phyloP scores from a whole-genome alignment of 2,113 vertebrate genomes.

The Isichthys henryi region DNA sequence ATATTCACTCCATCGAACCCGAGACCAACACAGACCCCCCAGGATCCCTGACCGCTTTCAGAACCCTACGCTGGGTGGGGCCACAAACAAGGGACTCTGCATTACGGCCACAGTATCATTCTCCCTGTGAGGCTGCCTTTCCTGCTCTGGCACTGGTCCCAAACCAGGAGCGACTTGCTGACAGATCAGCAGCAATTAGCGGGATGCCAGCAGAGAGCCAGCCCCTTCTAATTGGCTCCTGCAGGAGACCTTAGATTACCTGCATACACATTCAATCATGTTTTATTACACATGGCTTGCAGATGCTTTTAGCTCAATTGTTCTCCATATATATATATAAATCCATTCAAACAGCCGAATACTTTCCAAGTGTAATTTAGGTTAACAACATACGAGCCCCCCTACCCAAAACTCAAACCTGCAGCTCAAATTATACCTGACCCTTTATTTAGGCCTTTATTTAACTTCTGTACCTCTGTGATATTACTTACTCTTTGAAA shows the following conservation, averaged over 20 bases:
- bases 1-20: conserved; percentile 51
- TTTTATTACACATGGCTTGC: neutral
- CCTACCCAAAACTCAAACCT: neutral
- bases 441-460: neutral
- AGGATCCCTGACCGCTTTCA: conserved; percentile 47
- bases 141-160: neutral
- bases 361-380: neutral
- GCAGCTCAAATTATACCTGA: neutral
- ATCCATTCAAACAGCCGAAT: neutral
- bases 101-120: neutral
- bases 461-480: neutral
- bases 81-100: neutral
- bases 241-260: neutral
- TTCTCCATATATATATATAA: neutral
- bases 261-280: neutral
- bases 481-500: neutral
- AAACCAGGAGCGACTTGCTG: neutral
- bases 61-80: neutral
- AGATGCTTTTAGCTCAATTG: neutral
- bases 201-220: neutral
- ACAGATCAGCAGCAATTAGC: neutral
- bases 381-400: neutral
- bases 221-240: neutral
- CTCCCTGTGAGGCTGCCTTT: neutral
- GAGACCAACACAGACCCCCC: conserved; percentile 39